These are phyloP conservation scores for Platysteira castanea DNA, from an alignment of 2,113 vertebrate genomes.

Conservation along the genomic window DNA sequence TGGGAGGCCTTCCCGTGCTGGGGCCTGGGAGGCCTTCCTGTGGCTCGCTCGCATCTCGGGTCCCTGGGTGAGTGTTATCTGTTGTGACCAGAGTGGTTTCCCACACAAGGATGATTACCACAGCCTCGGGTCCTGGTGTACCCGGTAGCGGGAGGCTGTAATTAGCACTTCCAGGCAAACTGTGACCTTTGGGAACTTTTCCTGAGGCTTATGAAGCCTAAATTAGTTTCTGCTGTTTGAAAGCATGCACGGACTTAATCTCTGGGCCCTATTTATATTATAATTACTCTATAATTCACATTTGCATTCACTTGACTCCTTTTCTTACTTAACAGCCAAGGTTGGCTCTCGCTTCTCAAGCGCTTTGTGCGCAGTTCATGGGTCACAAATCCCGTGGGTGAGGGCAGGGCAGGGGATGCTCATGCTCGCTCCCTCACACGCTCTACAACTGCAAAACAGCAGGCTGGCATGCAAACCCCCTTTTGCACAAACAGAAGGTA, in stretches of 20 bases:
- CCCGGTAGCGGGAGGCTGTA: background rate
- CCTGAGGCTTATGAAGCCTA: constrained; percentile 9
- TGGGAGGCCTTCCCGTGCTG: background rate
- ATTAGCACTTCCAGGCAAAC: constrained; percentile 31
- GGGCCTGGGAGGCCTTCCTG: too few species aligned
- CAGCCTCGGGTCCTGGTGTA: background rate
- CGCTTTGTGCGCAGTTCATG: background rate
- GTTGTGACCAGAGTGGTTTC: background rate
- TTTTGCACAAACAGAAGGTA: background rate
- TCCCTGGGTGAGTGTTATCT: constrained; percentile 45
- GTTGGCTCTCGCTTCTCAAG: background rate
- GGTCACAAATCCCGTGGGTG: background rate
- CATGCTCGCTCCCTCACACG: background rate
- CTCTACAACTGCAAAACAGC: background rate
- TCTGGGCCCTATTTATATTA: constrained; percentile 12
- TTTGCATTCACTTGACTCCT: constrained; percentile 33
- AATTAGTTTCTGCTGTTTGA: constrained; percentile 15
- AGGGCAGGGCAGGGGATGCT: background rate
- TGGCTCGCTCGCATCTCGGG: background rate
- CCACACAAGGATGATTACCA: background rate
- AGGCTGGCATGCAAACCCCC: background rate
- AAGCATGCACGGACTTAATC: constrained; percentile 24
- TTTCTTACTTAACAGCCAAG: background rate
- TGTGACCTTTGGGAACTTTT: constrained; percentile 48
- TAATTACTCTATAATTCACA: constrained; percentile 31